phyloP scores from a whole-genome alignment of 2,888 invertebrate species.

The Gisinianus flammeolus region DNA sequence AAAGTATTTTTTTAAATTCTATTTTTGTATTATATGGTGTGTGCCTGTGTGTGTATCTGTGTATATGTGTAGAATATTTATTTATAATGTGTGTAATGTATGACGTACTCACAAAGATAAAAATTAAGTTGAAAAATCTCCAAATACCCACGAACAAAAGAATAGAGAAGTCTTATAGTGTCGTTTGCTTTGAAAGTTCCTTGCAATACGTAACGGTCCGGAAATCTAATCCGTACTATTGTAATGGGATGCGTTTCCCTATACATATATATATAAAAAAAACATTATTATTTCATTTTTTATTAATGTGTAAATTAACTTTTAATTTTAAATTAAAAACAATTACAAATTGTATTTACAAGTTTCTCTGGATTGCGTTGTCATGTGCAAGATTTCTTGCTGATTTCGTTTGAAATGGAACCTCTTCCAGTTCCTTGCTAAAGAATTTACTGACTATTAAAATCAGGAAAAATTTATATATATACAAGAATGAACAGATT shows the following conservation, averaged over 20 bases:
- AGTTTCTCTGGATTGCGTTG: constrained; percentile 41
- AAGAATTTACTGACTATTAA: constrained; percentile 17
- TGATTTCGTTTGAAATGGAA: constrained; percentile 74
- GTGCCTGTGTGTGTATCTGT: not conserved
- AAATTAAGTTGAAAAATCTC: constrained; percentile 70
- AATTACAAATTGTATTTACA: too few relatives aligned
- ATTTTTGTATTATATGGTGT: not conserved
- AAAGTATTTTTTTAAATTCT: too few relatives aligned
- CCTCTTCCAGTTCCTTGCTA: constrained; percentile 71
- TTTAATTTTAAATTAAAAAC: too few relatives aligned
- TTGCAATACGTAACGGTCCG: constrained; percentile 69
- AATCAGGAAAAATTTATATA: too few relatives aligned
- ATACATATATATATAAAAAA: too few relatives aligned
- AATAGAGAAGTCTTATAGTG: constrained; percentile 72
- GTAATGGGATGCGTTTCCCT: constrained; percentile 63
- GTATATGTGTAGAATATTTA: not conserved
- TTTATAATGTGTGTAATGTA: not conserved
- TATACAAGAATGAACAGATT: too few relatives aligned
- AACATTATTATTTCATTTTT: too few relatives aligned
- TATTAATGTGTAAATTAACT: too few relatives aligned
- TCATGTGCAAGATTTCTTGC: constrained; percentile 68
- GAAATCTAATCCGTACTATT: constrained; percentile 84
- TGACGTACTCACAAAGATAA: constrained; percentile 74
- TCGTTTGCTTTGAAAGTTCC: constrained; percentile 69
- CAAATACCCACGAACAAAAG: constrained; percentile 77